Base-by-base conservation (phyloP, 2,888 invertebrate genomes). In the Entomobrya multifasciata region DNA sequence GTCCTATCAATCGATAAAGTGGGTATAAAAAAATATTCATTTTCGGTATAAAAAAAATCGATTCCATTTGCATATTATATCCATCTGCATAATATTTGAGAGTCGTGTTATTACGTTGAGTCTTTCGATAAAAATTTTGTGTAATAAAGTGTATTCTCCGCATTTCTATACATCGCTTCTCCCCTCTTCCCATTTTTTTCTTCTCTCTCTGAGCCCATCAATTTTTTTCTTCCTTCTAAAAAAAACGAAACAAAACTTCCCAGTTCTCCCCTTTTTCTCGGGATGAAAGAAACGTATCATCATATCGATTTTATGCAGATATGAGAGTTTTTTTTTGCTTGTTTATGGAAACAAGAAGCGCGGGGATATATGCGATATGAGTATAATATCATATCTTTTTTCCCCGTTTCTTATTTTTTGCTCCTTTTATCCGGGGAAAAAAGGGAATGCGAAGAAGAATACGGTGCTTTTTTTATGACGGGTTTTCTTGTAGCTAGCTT, bases 281-380 rank as follows among this genome's bases (percentile, higher is more conserved):
- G n/a, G n/a, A n/a, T n/a, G n/a, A n/a, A n/a, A n/a, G n/a, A n/a
- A n/a, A 65, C 44, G 17, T 27, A 30, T 17, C n/a, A 65, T 67
- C 49, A 79, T 79, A 79, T 79, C 79, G 79, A 79, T 79, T 79
- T 79, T 79, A 79, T 79, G 79, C 67, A 79, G 44, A 44, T 67
- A 44, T 67, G 65, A 15, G 60, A 57, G 22, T 6, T 22, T 5
- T 17, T 17, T 17, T 6, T 25, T 22, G 57, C 5, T 25, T 62
- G 22, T 60, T 60, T 41, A 1, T 47, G 67, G n/a, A n/a, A n/a
- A 36, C 8, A 13, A 44, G 13, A 17, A 70, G 27, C 15, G 17
- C 25, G 77, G 77, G 77, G 77, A 77, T 77, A 77, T 57, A 60
- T 77, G 77, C 77, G n/a, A n/a, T n/a, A n/a, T n/a, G n/a, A n/a